A percentile compares a stretch with the other conserved stretches of the same genome.
phyloP scores from a whole-genome alignment of 2,113 vertebrate species.

The Mormyrus lacerda region DNA sequence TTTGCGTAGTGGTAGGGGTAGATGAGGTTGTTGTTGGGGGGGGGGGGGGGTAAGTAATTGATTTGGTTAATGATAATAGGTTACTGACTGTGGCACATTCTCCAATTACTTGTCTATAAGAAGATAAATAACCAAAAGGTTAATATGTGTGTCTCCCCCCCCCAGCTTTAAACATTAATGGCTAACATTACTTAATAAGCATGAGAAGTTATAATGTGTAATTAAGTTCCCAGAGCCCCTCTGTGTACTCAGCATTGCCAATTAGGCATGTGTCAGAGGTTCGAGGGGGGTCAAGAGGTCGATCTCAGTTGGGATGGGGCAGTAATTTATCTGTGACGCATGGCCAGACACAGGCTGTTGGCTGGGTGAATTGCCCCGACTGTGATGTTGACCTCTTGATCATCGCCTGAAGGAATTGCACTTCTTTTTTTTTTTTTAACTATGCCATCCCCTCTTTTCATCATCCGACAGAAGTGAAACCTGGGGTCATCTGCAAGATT shows the following conservation, averaged over 20 bases:
- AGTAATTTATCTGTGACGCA: slow-evolving; percentile 19
- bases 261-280: slow-evolving; percentile 13
- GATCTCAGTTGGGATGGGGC: background rate
- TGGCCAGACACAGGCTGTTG: background rate
- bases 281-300: background rate
- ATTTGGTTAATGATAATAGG: slow-evolving; percentile 13
- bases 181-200: slow-evolving; percentile 15
- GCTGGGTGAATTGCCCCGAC: background rate
- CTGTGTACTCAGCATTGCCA: background rate
- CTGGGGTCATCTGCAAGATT: background rate
- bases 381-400: background rate
- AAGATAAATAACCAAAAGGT: slow-evolving; percentile 13
- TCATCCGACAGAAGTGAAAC: background rate
- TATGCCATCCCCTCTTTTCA: background rate
- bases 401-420: background rate
- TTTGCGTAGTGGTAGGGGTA: background rate
- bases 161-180: slow-evolving; percentile 8
- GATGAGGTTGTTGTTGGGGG: background rate
- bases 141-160: background rate
- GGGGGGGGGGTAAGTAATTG: background rate
- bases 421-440: background rate
- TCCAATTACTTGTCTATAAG: slow-evolving; percentile 9
- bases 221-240: slow-evolving; percentile 9
- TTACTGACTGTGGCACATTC: slow-evolving; percentile 8
- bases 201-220: slow-evolving; percentile 13